These are phyloP conservation scores for Drosophila siamana DNA, from an alignment of 2,888 invertebrate genomes.

Conservation along the genomic window DNA sequence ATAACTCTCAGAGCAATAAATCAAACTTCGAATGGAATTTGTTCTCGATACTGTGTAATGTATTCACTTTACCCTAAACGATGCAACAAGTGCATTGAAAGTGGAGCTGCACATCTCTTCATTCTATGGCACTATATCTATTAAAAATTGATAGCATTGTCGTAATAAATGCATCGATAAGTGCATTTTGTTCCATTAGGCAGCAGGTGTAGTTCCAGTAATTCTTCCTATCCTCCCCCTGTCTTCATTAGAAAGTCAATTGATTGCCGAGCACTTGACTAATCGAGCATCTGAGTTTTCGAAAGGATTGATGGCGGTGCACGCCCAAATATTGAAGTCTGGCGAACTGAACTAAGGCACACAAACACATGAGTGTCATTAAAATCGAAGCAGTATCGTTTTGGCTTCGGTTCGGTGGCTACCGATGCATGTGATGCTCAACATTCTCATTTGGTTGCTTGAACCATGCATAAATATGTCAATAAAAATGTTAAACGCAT, in stretches of 20 bases:
- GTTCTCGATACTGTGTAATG: background rate
- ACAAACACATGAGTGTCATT: constrained; percentile 21
- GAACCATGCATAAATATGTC: constrained; percentile 78
- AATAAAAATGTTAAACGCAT: constrained; percentile 66
- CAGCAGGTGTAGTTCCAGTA: background rate
- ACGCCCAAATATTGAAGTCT: constrained; percentile 1
- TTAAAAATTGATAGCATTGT: background rate
- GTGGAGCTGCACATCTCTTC: background rate
- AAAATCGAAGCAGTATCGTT: constrained; percentile 7
- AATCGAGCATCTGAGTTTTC: background rate
- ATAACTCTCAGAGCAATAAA: no score
- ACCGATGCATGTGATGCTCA: constrained; percentile 63
- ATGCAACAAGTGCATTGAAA: background rate
- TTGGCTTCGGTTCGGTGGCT: constrained; percentile 20
- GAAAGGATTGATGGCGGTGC: constrained; percentile 10
- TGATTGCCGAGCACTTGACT: constrained; percentile 16
- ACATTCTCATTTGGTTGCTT: constrained; percentile 63
- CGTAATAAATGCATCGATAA: background rate
- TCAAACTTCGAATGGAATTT: no score
- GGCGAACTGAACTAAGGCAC: background rate
- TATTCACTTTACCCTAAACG: background rate
- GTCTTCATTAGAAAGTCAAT: background rate
- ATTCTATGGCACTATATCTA: background rate
- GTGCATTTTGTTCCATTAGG: background rate
- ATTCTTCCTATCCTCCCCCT: background rate